Conservation (phyloP, 2,888 invertebrate genomes). For the Tiliacea citrago region DNA sequence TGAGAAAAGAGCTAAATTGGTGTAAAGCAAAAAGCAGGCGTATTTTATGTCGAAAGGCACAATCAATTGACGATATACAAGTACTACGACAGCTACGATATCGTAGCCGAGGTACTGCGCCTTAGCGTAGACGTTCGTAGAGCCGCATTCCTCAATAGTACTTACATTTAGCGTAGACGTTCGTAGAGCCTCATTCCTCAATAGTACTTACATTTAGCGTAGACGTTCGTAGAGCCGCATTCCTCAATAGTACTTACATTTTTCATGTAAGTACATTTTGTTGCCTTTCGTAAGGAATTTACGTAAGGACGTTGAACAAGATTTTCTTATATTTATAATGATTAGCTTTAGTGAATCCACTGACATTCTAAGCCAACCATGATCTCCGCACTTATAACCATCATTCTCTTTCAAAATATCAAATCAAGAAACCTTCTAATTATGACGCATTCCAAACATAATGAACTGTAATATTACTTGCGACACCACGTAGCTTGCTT, state of each 20-base stretch:
- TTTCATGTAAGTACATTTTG: too few species aligned
- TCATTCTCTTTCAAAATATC: neutral
- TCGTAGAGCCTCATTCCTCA: neutral
- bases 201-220: neutral
- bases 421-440: neutral
- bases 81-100: neutral
- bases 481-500: constrained; percentile 1
- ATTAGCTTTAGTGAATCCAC: neutral
- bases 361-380: neutral
- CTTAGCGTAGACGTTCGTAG: neutral
- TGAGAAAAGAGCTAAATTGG: neutral
- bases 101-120: constrained; percentile 23
- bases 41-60: neutral
- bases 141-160: neutral
- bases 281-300: too few species aligned
- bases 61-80: neutral
- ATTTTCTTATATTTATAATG: neutral
- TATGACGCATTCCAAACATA: neutral
- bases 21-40: neutral
- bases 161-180: neutral
- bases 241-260: too few species aligned
- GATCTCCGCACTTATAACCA: neutral
- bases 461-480: neutral
- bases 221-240: too few species aligned
- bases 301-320: neutral